Percentiles rank a stretch among this genome's conserved stretches.
Evolutionary conservation across 2,113 vertebrate genomes (phyloP).

Genomic region (Ramphastos sulfuratus): DNA sequence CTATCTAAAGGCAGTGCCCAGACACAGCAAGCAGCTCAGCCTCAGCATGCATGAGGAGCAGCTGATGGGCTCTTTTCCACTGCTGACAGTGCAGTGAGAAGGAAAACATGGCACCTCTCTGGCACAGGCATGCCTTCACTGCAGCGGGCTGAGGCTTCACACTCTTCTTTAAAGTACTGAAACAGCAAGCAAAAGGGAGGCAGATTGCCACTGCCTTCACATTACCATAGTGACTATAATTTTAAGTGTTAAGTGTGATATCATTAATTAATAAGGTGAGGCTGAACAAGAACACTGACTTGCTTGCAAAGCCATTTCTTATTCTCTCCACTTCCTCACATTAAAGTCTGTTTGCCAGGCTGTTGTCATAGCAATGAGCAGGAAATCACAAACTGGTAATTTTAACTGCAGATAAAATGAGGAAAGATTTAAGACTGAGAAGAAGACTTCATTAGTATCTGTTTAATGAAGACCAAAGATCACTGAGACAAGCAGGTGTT

Average conservation of each 20-base stretch:
- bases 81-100: rapidly evolving
- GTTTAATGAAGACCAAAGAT: background rate
- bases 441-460: background rate
- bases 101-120: rapidly evolving
- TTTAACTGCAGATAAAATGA: conserved; percentile 1
- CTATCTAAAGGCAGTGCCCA: background rate
- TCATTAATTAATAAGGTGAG: background rate
- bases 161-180: background rate
- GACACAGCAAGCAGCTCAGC: background rate
- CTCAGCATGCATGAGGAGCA: rapidly evolving
- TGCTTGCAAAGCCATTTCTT: background rate
- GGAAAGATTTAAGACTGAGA: background rate
- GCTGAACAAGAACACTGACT: background rate
- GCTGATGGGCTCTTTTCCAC: background rate
- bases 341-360: background rate
- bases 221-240: background rate
- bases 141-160: rapidly evolving
- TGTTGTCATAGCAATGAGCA: conserved; percentile 33
- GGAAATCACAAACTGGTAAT: conserved; percentile 3
- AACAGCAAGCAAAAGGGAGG: background rate
- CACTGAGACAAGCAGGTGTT: background rate
- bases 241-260: background rate
- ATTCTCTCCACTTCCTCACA: background rate
- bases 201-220: background rate
- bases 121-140: rapidly evolving